Conservation (phyloP, 35 echinoderm and acorn worm species). For the Hemicentrotus pulcherrimus region DNA sequence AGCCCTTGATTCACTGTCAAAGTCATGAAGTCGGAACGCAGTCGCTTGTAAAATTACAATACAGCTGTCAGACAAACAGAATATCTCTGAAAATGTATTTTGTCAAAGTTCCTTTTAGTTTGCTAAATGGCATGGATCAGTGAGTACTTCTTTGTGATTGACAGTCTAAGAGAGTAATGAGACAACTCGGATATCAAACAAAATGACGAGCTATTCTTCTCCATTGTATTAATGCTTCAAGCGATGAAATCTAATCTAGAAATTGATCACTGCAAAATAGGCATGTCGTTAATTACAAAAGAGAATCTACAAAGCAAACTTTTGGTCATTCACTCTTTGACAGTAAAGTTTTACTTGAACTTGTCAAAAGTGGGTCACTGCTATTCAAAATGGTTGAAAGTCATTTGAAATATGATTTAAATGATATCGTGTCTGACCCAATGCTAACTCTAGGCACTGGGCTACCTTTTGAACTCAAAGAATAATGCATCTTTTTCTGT, state of each 20-base stretch:
- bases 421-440: neutral
- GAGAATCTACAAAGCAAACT: neutral
- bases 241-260: neutral
- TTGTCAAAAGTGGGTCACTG: neutral
- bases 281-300: neutral
- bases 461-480: neutral
- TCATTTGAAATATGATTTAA: neutral
- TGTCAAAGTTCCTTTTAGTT: neutral
- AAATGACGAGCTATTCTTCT: neutral
- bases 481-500: neutral
- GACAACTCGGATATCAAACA: neutral
- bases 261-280: conserved; percentile 11
- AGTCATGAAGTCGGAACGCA: neutral
- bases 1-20: neutral
- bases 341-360: neutral
- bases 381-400: neutral
- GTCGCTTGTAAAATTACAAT: neutral
- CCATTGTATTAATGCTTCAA: neutral
- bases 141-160: neutral
- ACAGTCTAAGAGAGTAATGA: neutral
- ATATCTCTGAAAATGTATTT: neutral
- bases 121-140: neutral
- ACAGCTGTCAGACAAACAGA: neutral
- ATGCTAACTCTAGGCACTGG: neutral
- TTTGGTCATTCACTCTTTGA: neutral